Base-by-base conservation (phyloP, 2,113 vertebrate species). In the Pygoscelis antarcticus region DNA sequence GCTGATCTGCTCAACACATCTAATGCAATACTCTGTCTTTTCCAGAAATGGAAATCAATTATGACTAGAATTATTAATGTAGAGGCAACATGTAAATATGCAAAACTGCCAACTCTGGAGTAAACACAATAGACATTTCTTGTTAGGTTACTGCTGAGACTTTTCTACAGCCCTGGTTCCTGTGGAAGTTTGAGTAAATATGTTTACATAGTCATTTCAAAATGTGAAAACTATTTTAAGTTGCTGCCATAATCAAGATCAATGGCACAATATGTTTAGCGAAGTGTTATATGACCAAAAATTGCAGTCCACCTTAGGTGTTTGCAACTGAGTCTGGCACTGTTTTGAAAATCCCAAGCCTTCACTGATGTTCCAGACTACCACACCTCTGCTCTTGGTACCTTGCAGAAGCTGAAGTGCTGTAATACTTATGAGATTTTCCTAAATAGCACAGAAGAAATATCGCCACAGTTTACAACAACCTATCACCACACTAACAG, bases 191-290 rank as follows among this genome's bases (percentile, higher is more conserved):
- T 60, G 27, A 92, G 42, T 70, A 66, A 86, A 47, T 54, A 32
- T 51, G 76, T 93, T 95, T 83, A 80, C 46, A 58, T 3, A 87
- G 68, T 76, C 34, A 85, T 81, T 97, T 95, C 58, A 87, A 96
- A 97, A 93, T 16, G 23, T 47, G 86, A 93, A 62, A 95, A 38
- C 12, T 42, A 15, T 49, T 93, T 95, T 79, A 93, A 87, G 58
- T 91, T 94, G 29, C 47, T 94, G 26, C 17, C 34, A 51, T 84
- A 81, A 96, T 61, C 42, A 92, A 96, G 81, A 90, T 93, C 81
- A 96, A 55, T 62, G 55, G 34, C 11, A 16, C 51, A 91, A 52
- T 34, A 52, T 34, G 34, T 54, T 85, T 47, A 94, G 69, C 15
- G 13, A 94, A 93, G 22, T 54, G 40, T 58, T 84, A 93, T 19